A percentile compares a stretch with the other conserved stretches of the same genome.
These are phyloP conservation scores for Cynopterus brachyotis DNA, from an alignment of 2,113 vertebrate genomes.

Conservation along the genomic window DNA sequence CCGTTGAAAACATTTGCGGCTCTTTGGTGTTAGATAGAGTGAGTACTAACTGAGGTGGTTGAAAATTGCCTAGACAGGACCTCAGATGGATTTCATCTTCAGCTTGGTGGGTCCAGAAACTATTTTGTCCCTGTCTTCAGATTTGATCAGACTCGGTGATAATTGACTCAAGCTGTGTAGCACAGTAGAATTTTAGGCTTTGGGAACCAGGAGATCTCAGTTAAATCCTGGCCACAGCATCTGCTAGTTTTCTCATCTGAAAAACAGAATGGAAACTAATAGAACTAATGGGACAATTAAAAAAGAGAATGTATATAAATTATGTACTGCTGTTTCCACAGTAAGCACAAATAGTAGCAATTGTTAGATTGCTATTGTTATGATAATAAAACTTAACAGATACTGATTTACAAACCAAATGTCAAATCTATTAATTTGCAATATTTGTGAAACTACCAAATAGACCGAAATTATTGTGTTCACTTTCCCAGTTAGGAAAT, in stretches of 20 bases:
- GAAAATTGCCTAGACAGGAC: background rate
- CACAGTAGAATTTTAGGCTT: background rate
- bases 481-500: background rate
- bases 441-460: background rate
- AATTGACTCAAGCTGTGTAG: background rate
- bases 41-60: background rate
- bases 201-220: background rate
- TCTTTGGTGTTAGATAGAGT: background rate
- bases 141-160: background rate
- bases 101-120: background rate
- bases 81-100: background rate
- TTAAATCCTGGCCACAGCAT: background rate
- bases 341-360: background rate
- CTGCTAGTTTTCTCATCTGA: background rate
- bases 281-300: background rate
- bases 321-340: background rate
- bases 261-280: background rate
- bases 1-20: background rate
- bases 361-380: background rate
- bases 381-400: background rate
- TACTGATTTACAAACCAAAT: background rate
- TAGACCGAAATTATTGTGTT: background rate
- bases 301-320: background rate
- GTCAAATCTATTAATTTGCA: background rate
- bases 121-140: background rate